Evolutionary conservation across 2,888 invertebrate species (phyloP), one percentile per base, ranked within the genome.

Genomic region (Tenthredo distinguenda): DNA sequence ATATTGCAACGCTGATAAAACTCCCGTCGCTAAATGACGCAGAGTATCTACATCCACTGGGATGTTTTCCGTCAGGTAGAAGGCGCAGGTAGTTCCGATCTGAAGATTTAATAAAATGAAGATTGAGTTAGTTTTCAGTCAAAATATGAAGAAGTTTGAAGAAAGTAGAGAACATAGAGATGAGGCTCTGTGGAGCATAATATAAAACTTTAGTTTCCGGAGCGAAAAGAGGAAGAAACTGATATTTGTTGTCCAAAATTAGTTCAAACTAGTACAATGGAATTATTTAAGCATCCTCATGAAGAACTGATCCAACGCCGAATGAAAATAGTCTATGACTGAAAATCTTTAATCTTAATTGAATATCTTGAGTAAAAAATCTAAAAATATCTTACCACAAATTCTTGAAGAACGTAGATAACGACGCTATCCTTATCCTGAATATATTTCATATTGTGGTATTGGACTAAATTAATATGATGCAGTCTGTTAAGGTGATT

Each of bases 1-100:
- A 92, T 96, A 98, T 62, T 96, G 95, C 50, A 98, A 93, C 18
- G 97, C 98, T 84, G 96, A 95, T 4, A 98, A 94, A 43, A 98
- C 95, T 47, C 97, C 97, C 77, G 94, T 94, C 0, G 96, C 96
- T 50, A 98, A 95, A 91, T 95, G 95, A 50, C 96, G 95, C 9
- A 97, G 90, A 84, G 96, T 92, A 85, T 95, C 95, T 9, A 94
- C 91, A 72, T 95, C 95, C 26, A 95, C 91, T 58, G 95, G 94
- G 81, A 95, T 92, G 88, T 94, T 94, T 87, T 95, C 94, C 86
- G 92, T 93, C 6, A 96, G 89, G 90, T 95, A 94, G 89, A 95
- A 94, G 0, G 95, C 94, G 84, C 93, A 93, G 5, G 92, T 92
- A 10, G 92, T 93, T 83, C 93, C 93, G 71, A 92, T 89, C 94